phyloP scores from a whole-genome alignment of 2,797 vertebrate genomes.

The Centroberyx gerrardi region DNA sequence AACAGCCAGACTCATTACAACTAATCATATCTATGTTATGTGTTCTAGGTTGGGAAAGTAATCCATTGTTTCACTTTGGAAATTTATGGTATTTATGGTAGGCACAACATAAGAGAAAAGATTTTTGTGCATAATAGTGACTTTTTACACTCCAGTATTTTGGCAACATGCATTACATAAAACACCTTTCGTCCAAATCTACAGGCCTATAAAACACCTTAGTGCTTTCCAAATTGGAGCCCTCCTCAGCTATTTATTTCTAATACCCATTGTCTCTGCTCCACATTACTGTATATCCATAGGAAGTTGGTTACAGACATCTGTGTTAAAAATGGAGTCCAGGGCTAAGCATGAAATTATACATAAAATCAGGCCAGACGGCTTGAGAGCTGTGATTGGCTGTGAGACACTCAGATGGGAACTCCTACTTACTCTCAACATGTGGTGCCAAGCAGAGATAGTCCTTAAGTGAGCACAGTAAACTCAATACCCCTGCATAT shows the following conservation, averaged over 20 bases:
- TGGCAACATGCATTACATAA: background rate
- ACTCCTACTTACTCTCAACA: conserved; percentile 74
- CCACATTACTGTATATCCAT: background rate
- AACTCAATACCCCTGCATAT: conserved; percentile 51
- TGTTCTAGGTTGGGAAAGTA: background rate
- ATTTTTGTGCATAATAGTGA: background rate
- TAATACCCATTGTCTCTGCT: background rate
- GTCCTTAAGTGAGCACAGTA: conserved; percentile 64
- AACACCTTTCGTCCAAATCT: conserved; percentile 5
- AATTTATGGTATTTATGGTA: background rate
- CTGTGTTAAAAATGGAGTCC: conserved; percentile 8
- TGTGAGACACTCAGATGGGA: conserved; percentile 62
- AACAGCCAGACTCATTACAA: conserved; percentile 28
- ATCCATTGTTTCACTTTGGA: background rate
- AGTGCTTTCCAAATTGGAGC: conserved; percentile 5
- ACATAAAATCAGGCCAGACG: conserved; percentile 74
- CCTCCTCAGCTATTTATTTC: background rate
- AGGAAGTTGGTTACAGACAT: background rate
- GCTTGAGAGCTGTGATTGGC: conserved; percentile 75
- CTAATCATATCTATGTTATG: conserved; percentile 12
- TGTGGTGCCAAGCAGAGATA: conserved; percentile 66
- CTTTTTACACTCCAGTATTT: background rate
- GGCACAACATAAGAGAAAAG: background rate
- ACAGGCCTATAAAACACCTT: background rate
- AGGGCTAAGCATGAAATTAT: conserved; percentile 38